phyloP scores from a whole-genome alignment of 2,888 invertebrate genomes.

The Pseudococcus longispinus region DNA sequence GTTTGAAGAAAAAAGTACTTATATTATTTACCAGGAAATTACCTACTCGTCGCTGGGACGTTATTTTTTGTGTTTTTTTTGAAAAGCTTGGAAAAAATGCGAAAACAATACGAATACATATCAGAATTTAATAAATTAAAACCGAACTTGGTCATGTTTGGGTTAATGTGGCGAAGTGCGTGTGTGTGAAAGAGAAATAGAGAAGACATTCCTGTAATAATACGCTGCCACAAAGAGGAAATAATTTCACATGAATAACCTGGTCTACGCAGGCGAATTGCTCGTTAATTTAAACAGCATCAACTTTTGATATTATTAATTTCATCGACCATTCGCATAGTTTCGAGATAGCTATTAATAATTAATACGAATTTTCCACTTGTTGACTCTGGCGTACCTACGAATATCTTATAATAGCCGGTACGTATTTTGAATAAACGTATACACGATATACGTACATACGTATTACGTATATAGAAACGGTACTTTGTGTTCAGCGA shows the following conservation, averaged over 20 bases:
- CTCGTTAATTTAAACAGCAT: not conserved
- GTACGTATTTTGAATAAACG: not conserved
- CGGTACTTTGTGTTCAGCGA: constrained; percentile 40
- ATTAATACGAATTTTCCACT: not conserved
- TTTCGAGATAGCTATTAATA: not conserved
- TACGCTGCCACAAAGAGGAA: not conserved
- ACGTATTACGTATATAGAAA: not conserved
- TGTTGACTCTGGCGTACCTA: too few species aligned
- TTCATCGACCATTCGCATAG: not conserved
- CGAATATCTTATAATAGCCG: not conserved
- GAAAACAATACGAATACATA: constrained; percentile 19
- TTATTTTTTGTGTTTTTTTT: not conserved
- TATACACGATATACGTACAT: not conserved
- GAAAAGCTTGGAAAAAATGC: not conserved
- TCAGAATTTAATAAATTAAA: not conserved
- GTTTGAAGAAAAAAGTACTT: not conserved
- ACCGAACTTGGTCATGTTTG: not conserved
- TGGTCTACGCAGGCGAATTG: not conserved
- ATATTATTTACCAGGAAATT: not conserved
- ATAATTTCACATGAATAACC: constrained; percentile 2
- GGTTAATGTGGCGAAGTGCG: not conserved
- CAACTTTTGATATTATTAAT: not conserved
- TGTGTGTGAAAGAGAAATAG: not conserved
- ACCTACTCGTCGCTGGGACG: not conserved
- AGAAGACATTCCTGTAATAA: not conserved